A percentile compares a stretch with the other conserved stretches of the same genome.
Conservation (phyloP, 2,113 vertebrate species). For the Phaetusa simplex region DNA sequence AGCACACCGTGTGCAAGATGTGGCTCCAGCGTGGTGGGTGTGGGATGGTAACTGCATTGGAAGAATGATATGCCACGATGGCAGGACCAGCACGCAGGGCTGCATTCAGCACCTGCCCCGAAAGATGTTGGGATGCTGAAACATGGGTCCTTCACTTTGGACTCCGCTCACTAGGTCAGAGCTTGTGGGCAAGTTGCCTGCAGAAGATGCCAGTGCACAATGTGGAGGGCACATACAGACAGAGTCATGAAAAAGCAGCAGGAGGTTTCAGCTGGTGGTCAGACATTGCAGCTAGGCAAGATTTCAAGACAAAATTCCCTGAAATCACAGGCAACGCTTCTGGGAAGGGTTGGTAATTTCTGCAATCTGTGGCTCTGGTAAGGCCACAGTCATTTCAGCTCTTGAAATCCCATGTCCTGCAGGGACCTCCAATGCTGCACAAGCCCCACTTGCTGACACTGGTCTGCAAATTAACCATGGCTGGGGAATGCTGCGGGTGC, state of each 20-base stretch:
- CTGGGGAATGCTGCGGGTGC: not conserved
- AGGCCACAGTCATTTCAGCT: not conserved
- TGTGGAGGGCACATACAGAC: not conserved
- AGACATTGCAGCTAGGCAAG: not conserved
- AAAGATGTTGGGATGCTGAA: fast-evolving
- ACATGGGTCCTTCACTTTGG: not conserved
- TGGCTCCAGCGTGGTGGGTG: fast-evolving
- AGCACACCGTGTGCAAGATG: too few species aligned
- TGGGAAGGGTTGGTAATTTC: not conserved
- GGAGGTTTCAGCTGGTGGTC: not conserved
- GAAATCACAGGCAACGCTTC: not conserved
- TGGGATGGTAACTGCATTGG: not conserved
- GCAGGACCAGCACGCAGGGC: not conserved
- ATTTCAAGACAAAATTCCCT: not conserved
- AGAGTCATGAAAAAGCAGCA: not conserved
- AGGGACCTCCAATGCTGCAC: not conserved
- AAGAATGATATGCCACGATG: fast-evolving
- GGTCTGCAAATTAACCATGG: not conserved
- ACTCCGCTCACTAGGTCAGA: not conserved
- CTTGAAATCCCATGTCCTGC: not conserved
- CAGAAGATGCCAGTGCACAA: not conserved
- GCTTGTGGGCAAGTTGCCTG: fast-evolving
- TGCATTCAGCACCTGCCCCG: fast-evolving
- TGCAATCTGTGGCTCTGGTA: not conserved
- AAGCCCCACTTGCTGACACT: fast-evolving